Evolutionary conservation across 1,140 invertebrate genomes (phyloP).

Genomic region (Zaprionus ghesquierei): DNA sequence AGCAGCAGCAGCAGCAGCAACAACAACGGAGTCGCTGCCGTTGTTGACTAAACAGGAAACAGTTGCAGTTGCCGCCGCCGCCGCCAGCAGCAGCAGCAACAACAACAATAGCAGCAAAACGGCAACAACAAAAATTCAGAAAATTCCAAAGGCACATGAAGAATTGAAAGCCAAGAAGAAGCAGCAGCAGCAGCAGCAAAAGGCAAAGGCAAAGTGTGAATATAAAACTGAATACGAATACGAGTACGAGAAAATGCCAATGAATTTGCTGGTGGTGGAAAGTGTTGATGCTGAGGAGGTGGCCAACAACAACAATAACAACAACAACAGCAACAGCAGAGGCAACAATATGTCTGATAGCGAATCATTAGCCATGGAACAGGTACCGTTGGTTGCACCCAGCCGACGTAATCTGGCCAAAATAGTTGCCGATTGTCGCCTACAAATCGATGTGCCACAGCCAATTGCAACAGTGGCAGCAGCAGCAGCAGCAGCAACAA

Average conservation of each 20-base stretch:
- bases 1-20: background rate
- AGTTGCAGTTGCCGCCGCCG: slow-evolving; percentile 69
- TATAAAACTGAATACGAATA: slow-evolving; percentile 24
- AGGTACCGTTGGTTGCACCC: slow-evolving; percentile 71
- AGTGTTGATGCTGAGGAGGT: slow-evolving; percentile 53
- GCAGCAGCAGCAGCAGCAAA: slow-evolving; percentile 25
- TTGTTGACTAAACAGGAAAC: slow-evolving; percentile 72
- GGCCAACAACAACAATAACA: slow-evolving; percentile 6
- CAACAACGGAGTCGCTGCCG: slow-evolving; percentile 1
- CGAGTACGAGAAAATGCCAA: slow-evolving; percentile 74
- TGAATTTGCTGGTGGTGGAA: slow-evolving; percentile 72
- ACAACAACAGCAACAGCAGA: slow-evolving; percentile 6
- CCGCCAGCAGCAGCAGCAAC: slow-evolving; percentile 16
- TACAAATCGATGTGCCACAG: slow-evolving; percentile 66
- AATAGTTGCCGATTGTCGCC: slow-evolving; percentile 74
- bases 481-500: slow-evolving; percentile 11
- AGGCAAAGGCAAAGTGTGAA: slow-evolving; percentile 68
- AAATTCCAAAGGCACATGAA: slow-evolving; percentile 77
- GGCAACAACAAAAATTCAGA: slow-evolving; percentile 67
- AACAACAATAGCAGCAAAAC: slow-evolving; percentile 14
- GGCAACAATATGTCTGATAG: slow-evolving; percentile 41
- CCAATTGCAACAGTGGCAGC: slow-evolving; percentile 26
- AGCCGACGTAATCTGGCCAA: slow-evolving; percentile 70
- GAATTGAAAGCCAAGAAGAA: slow-evolving; percentile 69
- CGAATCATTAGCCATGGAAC: slow-evolving; percentile 64